Evolutionary conservation across 30 jellyfish, hydroid and myxozoan species (phyloP).

Genomic region (Clytia hemisphaerica): DNA sequence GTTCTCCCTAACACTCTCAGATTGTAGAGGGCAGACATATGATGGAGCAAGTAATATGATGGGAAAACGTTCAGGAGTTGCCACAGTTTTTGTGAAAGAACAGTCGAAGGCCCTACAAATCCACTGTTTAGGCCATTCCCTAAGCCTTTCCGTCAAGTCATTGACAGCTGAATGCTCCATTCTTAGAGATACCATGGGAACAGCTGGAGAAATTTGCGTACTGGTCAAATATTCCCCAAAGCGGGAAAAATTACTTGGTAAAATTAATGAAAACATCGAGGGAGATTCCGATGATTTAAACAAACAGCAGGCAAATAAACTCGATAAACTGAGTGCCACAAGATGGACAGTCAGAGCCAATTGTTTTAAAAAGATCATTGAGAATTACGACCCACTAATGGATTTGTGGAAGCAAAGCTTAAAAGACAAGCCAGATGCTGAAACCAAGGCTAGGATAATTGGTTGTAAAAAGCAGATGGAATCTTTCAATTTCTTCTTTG

Average conservation of each 20-base stretch:
- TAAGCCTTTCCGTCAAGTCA: no score
- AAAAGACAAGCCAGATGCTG: constrained; percentile 31
- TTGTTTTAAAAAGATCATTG: constrained; percentile 20
- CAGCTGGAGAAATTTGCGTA: no score
- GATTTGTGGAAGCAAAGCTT: constrained; percentile 1
- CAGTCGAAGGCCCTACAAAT: background rate
- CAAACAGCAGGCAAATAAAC: no score
- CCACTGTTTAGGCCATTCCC: background rate
- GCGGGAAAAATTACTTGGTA: no score
- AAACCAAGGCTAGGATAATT: background rate
- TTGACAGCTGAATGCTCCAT: no score
- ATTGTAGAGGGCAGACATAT: constrained; percentile 9
- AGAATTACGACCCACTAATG: no score
- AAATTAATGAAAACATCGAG: no score
- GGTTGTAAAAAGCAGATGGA: constrained; percentile 25
- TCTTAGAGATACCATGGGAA: no score
- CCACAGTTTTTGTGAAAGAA: background rate
- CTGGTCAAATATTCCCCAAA: no score
- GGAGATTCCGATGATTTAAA: no score
- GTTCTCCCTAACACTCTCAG: background rate
- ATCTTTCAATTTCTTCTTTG: constrained; percentile 24
- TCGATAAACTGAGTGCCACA: no score
- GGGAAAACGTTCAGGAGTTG: constrained; percentile 21
- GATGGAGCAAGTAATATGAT: constrained; percentile 21
- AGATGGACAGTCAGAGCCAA: no score